Conservation (phyloP, 2,113 vertebrate genomes). For the Rhea americana region DNA sequence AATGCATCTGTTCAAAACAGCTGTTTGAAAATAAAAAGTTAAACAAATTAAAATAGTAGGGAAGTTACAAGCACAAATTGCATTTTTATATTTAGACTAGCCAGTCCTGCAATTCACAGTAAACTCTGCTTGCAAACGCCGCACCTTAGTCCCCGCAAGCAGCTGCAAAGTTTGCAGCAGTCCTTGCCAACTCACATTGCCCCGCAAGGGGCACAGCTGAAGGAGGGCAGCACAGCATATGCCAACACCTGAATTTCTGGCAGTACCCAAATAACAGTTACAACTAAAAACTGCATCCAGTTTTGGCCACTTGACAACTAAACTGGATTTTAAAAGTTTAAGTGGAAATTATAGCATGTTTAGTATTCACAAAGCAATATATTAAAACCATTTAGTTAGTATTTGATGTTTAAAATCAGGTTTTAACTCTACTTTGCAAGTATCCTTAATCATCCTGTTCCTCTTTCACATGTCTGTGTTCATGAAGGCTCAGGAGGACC, state of each 20-base stretch:
- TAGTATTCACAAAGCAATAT: background rate
- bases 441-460: background rate
- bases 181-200: constrained; percentile 1
- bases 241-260: background rate
- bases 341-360: background rate
- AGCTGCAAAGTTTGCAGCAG: background rate
- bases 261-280: background rate
- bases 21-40: background rate
- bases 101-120: background rate
- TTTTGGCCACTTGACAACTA: background rate
- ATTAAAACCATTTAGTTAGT: background rate
- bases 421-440: background rate
- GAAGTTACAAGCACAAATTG: background rate
- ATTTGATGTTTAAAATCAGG: background rate
- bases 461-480: background rate
- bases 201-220: constrained; percentile 47
- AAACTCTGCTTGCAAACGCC: background rate
- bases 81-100: background rate
- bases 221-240: background rate
- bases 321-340: background rate
- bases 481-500: background rate
- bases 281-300: background rate
- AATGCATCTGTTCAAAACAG: background rate
- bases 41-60: background rate
- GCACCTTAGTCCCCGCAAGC: background rate